Conservation (phyloP, 2,888 invertebrate genomes). For the Diploptera punctata region DNA sequence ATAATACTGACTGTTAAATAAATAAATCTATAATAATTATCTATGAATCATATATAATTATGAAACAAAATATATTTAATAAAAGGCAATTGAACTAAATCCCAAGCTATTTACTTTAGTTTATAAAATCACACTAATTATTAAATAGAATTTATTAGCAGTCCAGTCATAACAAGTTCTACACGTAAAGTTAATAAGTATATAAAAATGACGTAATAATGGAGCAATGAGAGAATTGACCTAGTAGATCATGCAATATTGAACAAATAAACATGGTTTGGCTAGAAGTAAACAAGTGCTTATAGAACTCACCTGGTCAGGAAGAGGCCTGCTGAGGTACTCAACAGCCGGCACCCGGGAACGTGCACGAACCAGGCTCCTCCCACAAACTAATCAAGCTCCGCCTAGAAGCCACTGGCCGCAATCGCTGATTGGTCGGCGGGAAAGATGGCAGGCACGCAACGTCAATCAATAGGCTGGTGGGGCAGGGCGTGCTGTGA, state of each 20-base stretch:
- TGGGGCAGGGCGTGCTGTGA: background rate
- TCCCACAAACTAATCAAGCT: conserved; percentile 37
- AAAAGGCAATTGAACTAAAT: no score
- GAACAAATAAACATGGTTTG: background rate
- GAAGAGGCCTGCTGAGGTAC: conserved; percentile 20
- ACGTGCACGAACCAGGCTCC: conserved; percentile 40
- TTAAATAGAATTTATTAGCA: no score
- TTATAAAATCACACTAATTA: no score
- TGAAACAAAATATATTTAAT: no score
- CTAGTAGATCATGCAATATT: background rate
- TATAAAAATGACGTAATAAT: no score
- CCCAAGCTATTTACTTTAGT: no score
- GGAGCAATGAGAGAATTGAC: no score
- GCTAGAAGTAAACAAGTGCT: background rate
- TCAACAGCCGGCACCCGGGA: conserved; percentile 25
- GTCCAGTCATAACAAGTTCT: no score
- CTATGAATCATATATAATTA: no score
- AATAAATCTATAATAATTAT: no score
- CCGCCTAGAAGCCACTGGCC: conserved; percentile 19
- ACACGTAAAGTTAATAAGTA: no score
- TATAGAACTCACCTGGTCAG: conserved; percentile 26
- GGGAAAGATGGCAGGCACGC: conserved; percentile 49
- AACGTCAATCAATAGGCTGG: conserved; percentile 47
- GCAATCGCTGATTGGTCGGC: conserved; percentile 45
- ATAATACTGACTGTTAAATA: no score